Evolutionary conservation across 2,113 vertebrate genomes (phyloP).

Genomic region (Ahaetulla prasina): DNA sequence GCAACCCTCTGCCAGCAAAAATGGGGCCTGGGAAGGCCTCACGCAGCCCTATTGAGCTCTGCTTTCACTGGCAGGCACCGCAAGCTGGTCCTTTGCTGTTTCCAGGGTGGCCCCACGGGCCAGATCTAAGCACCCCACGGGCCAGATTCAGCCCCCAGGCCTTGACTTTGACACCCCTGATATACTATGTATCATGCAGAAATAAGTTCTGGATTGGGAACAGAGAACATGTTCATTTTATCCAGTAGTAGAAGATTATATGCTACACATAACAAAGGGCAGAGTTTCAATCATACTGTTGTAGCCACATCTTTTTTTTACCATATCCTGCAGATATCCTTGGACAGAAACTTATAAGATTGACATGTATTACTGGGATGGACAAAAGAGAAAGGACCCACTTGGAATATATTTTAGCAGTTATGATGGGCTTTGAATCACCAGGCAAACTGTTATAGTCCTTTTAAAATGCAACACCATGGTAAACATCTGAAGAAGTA

Average conservation of each 20-base stretch:
- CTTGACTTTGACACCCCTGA: too few species aligned
- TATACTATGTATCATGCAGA: background rate
- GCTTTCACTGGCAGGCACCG: too few species aligned
- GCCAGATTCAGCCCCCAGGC: too few species aligned
- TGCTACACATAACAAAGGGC: background rate
- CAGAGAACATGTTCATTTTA: background rate
- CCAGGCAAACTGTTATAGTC: background rate
- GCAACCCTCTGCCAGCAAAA: too few species aligned
- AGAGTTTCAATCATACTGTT: background rate
- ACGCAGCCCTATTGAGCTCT: too few species aligned
- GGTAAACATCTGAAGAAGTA: background rate
- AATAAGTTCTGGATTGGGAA: background rate
- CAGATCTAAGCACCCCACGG: too few species aligned
- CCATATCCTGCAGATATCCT: background rate
- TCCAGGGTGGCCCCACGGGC: too few species aligned
- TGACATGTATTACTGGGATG: background rate
- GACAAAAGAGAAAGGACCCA: background rate
- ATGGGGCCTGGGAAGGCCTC: too few species aligned
- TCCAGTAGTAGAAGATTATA: background rate
- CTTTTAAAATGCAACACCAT: background rate
- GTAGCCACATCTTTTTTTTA: background rate
- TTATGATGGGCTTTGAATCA: background rate
- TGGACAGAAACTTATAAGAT: background rate
- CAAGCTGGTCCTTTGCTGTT: too few species aligned
- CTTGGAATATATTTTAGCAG: background rate